A percentile compares a stretch with the other conserved stretches of the same genome.
These are phyloP conservation scores for Discoglossus pictus DNA, from an alignment of 2,797 vertebrate species.

Conservation along the genomic window DNA sequence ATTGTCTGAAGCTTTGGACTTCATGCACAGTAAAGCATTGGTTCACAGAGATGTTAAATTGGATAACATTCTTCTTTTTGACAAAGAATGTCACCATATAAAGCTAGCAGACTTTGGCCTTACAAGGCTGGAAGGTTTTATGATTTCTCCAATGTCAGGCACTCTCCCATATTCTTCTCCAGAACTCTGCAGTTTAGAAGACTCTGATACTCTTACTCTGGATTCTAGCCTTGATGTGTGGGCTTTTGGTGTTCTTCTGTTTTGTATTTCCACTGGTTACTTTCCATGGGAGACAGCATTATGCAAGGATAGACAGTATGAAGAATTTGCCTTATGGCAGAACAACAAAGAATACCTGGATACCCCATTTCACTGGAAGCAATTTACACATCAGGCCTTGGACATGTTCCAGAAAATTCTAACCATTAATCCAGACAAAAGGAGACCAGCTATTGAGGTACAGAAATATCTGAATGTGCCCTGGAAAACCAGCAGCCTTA, in stretches of 20 bases:
- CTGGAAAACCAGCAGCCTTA: slow-evolving; percentile 67
- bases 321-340: slow-evolving; percentile 70
- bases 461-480: slow-evolving; percentile 74
- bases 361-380: slow-evolving; percentile 70
- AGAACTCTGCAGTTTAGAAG: slow-evolving; percentile 66
- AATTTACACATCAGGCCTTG: slow-evolving; percentile 73
- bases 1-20: slow-evolving; percentile 81
- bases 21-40: slow-evolving; percentile 86
- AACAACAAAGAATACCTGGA: slow-evolving; percentile 42
- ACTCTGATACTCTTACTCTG: slow-evolving; percentile 70
- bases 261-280: slow-evolving; percentile 81
- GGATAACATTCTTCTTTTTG: slow-evolving; percentile 89
- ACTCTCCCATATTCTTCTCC: slow-evolving; percentile 80
- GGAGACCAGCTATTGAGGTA: slow-evolving; percentile 78
- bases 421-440: slow-evolving; percentile 73
- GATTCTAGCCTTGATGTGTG: slow-evolving; percentile 82
- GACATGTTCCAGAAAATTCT: slow-evolving; percentile 81
- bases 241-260: slow-evolving; percentile 85
- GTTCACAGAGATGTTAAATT: slow-evolving; percentile 92
- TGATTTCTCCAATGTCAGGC: slow-evolving; percentile 43
- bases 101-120: slow-evolving; percentile 90
- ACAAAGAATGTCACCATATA: slow-evolving; percentile 77
- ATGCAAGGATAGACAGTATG: slow-evolving; percentile 72
- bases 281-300: slow-evolving; percentile 88
- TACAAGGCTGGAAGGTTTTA: slow-evolving; percentile 64